Conservation (phyloP, 2,888 invertebrate species). For the Lacanobia oleracea region DNA sequence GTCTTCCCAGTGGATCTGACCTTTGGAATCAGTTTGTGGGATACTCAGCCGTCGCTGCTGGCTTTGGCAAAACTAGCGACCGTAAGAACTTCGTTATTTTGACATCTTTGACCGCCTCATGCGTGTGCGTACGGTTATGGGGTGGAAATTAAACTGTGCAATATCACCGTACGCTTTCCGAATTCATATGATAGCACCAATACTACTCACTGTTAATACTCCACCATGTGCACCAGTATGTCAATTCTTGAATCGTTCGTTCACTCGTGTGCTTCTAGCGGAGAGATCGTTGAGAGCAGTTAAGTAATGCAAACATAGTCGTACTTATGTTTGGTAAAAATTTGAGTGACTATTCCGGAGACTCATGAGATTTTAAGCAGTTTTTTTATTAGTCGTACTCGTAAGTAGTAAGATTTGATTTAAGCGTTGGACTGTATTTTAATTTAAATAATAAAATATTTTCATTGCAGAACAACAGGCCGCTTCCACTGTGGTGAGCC, state of each 20-base stretch:
- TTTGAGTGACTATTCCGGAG: background rate
- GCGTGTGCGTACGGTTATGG: background rate
- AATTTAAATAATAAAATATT: background rate
- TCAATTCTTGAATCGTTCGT: too few species aligned
- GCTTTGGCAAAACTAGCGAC: conserved; percentile 77
- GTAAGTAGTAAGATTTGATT: too few species aligned
- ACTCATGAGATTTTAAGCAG: background rate
- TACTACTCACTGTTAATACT: background rate
- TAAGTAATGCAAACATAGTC: background rate
- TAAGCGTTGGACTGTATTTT: background rate
- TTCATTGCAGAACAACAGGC: conserved; percentile 65
- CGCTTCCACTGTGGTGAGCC: conserved; percentile 67
- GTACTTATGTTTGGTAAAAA: background rate
- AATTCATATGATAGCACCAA: background rate
- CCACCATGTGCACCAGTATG: too few species aligned
- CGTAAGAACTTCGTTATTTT: conserved; percentile 65
- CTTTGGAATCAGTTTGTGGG: conserved; percentile 71
- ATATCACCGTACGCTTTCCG: background rate
- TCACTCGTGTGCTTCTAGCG: too few species aligned
- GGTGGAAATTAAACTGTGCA: too few species aligned
- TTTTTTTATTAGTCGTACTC: background rate
- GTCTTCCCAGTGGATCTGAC: conserved; percentile 68
- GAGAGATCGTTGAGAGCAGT: background rate
- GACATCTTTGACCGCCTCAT: background rate
- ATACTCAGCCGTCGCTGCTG: conserved; percentile 72